Evolutionary conservation across 2,888 invertebrate genomes (phyloP), one percentile per base, ranked within the genome.

Genomic region (Resseliella maxima): DNA sequence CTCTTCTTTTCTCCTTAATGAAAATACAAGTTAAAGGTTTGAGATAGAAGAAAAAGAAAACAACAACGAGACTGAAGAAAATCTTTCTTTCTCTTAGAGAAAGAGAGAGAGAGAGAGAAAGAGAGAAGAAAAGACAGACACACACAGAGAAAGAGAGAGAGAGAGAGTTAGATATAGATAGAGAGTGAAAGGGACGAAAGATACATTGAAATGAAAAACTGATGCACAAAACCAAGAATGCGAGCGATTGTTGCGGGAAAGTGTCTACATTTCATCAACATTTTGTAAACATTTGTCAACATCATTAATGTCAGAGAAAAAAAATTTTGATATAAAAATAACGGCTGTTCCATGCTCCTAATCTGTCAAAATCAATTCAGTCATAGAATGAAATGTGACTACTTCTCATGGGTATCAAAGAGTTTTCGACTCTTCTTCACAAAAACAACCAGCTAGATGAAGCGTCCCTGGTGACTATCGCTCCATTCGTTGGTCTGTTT

Each of bases 331-430:
- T 50, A 50, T 6, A 50, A 50, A 50, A 50, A 50, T 15, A 50
- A 50, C 12, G 72, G n/a, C 72, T 6, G 59, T 12, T 50, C 72
- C 0, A 3, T 15, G n/a, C 31, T 24, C 5, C 5, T 24, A 59
- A 59, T 59, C 35, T 72, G 72, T 72, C 72, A 72, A 10, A 31
- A 72, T 72, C 72, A 35, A 31, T 72, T 72, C 35, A 31, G 15
- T 72, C 72, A 72, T 59, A 59, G 12, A 59, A 24, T 72, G 15
- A 31, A 15, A 12, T 35, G 59, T 15, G 21, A 24, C 24, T 72
- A 15, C 35, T 31, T 59, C 24, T 24, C n/a, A 24, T 15, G 3
- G 6, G 10, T 59, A 59, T 59, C 59, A 59, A 59, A 59, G 24
- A 59, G n/a, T 24, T 59, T 59, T 15, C 3, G n/a, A 41, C 41